Percentiles rank a stretch among this genome's conserved stretches.
These are phyloP conservation scores for Choloepus hoffmanni DNA, from an alignment of 2,113 vertebrate genomes.

Conservation along the genomic window DNA sequence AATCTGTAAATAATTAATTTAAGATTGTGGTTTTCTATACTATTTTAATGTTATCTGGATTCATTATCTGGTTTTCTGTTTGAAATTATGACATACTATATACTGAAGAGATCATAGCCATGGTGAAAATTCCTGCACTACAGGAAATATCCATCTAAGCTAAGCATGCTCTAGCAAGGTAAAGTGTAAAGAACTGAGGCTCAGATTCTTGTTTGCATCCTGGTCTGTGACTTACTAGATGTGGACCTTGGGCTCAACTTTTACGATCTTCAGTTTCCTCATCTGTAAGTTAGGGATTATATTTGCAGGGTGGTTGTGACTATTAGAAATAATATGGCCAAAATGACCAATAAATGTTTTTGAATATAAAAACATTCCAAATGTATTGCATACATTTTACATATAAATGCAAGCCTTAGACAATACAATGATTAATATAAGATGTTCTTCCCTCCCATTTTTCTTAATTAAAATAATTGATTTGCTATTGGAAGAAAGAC, in stretches of 20 bases:
- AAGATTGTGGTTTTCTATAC: neutral
- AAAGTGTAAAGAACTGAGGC: neutral
- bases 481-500: constrained; percentile 45
- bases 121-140: constrained; percentile 26
- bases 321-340: constrained; percentile 22
- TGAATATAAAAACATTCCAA: constrained; percentile 37
- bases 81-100: neutral
- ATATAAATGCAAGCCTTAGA: constrained; percentile 42
- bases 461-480: constrained; percentile 1
- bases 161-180: constrained; percentile 42
- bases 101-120: constrained; percentile 9
- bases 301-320: constrained; percentile 31
- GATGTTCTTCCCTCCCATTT: neutral
- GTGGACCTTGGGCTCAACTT: neutral
- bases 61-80: constrained; percentile 51
- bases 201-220: constrained; percentile 37
- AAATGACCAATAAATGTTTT: constrained; percentile 14
- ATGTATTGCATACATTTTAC: neutral
- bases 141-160: constrained; percentile 37
- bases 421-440: neutral
- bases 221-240: constrained; percentile 11
- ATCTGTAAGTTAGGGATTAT: neutral
- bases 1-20: constrained; percentile 20
- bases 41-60: constrained; percentile 38
- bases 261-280: constrained; percentile 27